Conservation (phyloP, 1,140 invertebrate genomes). For the Wiebesia pumilae region DNA sequence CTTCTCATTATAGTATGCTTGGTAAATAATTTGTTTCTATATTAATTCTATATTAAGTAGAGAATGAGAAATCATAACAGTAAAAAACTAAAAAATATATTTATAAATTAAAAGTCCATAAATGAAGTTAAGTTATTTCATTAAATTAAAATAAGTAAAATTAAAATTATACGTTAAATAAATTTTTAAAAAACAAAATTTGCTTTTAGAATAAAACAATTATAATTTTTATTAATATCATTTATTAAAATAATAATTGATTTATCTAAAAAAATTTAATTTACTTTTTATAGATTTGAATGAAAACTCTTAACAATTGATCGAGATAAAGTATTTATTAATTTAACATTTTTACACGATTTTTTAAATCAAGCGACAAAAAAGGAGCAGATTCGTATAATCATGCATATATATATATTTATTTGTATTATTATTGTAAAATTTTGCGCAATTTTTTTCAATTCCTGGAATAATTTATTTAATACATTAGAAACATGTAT, state of each 20-base stretch:
- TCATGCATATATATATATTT: neutral
- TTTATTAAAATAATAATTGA: too few species aligned
- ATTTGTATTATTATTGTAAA: neutral
- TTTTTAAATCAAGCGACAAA: too few species aligned
- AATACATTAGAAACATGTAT: neutral
- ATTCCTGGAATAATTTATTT: neutral
- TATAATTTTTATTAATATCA: too few species aligned
- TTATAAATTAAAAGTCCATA: neutral
- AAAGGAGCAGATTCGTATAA: too few species aligned
- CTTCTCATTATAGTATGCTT: slow-evolving; percentile 89
- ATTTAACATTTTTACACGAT: neutral
- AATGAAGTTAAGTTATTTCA: too few species aligned
- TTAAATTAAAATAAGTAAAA: too few species aligned
- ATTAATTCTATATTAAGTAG: too few species aligned
- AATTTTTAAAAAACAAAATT: too few species aligned
- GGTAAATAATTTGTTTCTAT: slow-evolving; percentile 73
- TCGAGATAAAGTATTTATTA: neutral
- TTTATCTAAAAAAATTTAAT: too few species aligned
- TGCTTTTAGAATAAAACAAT: too few species aligned
- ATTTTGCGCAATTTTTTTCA: neutral
- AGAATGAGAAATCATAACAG: neutral
- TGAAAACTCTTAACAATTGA: neutral
- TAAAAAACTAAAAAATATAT: neutral
- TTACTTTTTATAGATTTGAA: too few species aligned
- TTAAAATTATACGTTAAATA: too few species aligned